A percentile compares a stretch with the other conserved stretches of the same genome.
Evolutionary conservation across 2,797 vertebrate genomes (phyloP).

Genomic region (Petrocephalus sullivani): DNA sequence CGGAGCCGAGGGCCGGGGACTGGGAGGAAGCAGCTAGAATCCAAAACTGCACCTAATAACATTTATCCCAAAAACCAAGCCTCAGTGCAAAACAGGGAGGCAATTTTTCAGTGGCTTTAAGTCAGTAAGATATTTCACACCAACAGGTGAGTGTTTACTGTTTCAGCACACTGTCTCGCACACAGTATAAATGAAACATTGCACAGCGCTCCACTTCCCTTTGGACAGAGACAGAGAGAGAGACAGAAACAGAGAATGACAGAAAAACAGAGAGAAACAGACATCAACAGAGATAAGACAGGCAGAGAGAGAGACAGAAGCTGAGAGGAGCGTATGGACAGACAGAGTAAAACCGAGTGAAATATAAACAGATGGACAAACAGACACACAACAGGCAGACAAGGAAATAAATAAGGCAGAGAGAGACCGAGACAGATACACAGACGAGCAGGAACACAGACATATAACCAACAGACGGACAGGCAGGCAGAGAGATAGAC

Average conservation of each 20-base stretch:
- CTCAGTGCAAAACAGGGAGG: neutral
- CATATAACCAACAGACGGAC: too few relatives aligned
- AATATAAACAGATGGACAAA: too few relatives aligned
- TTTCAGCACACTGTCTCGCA: neutral
- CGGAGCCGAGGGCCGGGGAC: neutral
- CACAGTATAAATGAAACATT: neutral
- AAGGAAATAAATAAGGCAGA: constrained; percentile 4
- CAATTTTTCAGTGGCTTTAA: neutral
- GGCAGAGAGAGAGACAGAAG: neutral
- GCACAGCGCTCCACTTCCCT: neutral
- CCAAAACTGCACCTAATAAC: neutral
- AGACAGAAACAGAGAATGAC: neutral
- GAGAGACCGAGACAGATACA: constrained; percentile 4
- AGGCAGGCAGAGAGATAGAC: neutral
- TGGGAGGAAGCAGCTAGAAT: neutral
- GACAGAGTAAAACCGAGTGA: neutral
- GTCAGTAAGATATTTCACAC: neutral
- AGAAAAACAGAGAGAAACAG: neutral
- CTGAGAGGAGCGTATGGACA: neutral
- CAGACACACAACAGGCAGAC: neutral
- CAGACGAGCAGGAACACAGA: neutral
- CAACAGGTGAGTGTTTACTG: neutral
- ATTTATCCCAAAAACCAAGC: neutral
- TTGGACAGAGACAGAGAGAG: neutral
- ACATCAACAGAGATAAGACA: neutral